A percentile compares a stretch with the other conserved stretches of the same genome.
These are phyloP conservation scores for Sceliomorpha sp. DNA, from an alignment of 2,888 invertebrate genomes.

Conservation along the genomic window DNA sequence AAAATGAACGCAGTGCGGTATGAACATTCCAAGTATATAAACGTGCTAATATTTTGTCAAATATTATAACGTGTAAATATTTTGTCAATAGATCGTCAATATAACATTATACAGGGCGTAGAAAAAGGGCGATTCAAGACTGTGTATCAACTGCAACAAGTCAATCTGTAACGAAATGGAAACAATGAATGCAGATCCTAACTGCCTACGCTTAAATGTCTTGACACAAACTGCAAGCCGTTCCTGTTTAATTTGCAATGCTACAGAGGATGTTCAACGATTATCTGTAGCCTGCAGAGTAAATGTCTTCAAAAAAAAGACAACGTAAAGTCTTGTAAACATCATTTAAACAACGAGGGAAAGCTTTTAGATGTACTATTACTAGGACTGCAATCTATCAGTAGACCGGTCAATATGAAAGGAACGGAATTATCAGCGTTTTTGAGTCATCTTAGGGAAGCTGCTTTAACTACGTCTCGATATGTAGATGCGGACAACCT, in stretches of 20 bases:
- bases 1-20: too few relatives aligned
- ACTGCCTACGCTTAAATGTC: conserved; percentile 3
- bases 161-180: too few relatives aligned
- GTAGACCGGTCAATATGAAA: conserved; percentile 7
- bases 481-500: too few relatives aligned
- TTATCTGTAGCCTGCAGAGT: conserved; percentile 5
- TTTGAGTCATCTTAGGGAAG: conserved; percentile 1
- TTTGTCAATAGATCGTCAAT: too few relatives aligned
- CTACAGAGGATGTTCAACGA: conserved; percentile 1
- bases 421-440: conserved; percentile 4
- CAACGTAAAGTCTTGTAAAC: not conserved
- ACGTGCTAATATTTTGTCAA: too few relatives aligned
- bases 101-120: too few relatives aligned
- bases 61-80: too few relatives aligned
- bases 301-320: conserved; percentile 13
- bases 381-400: conserved; percentile 3
- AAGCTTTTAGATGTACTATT: conserved; percentile 3
- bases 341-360: conserved; percentile 9
- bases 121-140: conserved; percentile 2
- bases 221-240: conserved; percentile 6
- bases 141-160: conserved; percentile 19
- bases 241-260: conserved; percentile 4
- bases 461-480: too few relatives aligned
- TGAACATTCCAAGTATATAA: too few relatives aligned
- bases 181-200: conserved; percentile 5